A percentile compares a stretch with the other conserved stretches of the same genome.
These are phyloP conservation scores for Helleia helle DNA, from an alignment of 2,888 invertebrate species.

Conservation along the genomic window DNA sequence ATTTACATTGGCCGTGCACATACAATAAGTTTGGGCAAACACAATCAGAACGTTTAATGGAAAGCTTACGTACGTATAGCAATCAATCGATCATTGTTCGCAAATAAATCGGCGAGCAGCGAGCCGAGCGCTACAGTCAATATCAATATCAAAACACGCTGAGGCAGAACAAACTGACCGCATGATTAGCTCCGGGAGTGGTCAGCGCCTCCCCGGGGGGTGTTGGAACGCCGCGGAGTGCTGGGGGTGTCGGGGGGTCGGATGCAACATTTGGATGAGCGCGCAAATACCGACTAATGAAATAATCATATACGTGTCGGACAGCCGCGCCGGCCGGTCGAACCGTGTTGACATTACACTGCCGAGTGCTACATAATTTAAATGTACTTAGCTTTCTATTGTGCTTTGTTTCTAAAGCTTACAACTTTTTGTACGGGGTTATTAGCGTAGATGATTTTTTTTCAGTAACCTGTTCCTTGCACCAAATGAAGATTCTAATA, in stretches of 20 bases:
- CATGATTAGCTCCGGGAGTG: conserved; percentile 72
- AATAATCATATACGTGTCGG: conserved; percentile 73
- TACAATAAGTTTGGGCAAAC: conserved; percentile 58
- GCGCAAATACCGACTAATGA: conserved; percentile 71
- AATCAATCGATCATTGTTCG: conserved; percentile 73
- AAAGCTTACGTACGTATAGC: conserved; percentile 54
- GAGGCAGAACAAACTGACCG: conserved; percentile 74
- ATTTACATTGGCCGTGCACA: conserved; percentile 36
- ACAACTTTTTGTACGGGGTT: too few relatives aligned
- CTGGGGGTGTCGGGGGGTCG: conserved; percentile 23
- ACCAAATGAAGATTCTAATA: too few relatives aligned
- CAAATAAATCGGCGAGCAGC: conserved; percentile 70
- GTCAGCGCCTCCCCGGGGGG: conserved; percentile 49
- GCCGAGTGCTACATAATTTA: background rate
- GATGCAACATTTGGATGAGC: conserved; percentile 64
- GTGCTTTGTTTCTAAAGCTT: too few relatives aligned
- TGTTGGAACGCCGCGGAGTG: conserved; percentile 13
- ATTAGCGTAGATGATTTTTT: too few relatives aligned
- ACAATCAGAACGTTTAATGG: conserved; percentile 68
- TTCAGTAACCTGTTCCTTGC: too few relatives aligned
- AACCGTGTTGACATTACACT: conserved; percentile 45
- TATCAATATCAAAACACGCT: conserved; percentile 74
- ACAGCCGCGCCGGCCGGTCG: conserved; percentile 47
- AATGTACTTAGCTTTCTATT: background rate
- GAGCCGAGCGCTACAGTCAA: conserved; percentile 67